phyloP scores from a whole-genome alignment of 2,797 vertebrate genomes.

The Sparus aurata region DNA sequence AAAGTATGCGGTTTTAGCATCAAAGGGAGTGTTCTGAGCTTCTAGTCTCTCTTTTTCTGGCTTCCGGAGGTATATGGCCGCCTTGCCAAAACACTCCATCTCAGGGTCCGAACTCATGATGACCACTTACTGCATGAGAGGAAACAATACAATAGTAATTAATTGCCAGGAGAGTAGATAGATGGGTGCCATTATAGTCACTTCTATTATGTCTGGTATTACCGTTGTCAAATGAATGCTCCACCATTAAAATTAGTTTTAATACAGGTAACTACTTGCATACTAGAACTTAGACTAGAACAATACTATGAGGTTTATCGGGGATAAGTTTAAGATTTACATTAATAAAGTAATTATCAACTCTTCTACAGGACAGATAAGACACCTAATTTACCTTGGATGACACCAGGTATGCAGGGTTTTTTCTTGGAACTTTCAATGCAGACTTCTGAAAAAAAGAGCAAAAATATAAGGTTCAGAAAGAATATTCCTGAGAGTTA shows the following conservation, averaged over 20 bases:
- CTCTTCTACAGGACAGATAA: not conserved
- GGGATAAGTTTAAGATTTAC: too few relatives aligned
- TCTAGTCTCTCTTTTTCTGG: constrained; percentile 92
- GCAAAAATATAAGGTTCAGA: not conserved
- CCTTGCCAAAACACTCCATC: constrained; percentile 91
- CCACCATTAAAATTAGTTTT: not conserved
- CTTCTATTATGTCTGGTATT: not conserved
- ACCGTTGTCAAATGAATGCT: not conserved
- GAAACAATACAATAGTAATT: constrained; percentile 15
- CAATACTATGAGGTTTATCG: too few relatives aligned
- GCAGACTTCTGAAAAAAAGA: constrained; percentile 52
- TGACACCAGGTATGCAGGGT: constrained; percentile 48
- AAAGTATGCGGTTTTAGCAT: constrained; percentile 90
- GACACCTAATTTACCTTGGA: constrained; percentile 55
- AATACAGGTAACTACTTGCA: not conserved
- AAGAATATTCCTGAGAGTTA: not conserved
- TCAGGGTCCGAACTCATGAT: constrained; percentile 88
- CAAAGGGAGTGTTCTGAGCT: constrained; percentile 91
- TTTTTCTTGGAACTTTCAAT: constrained; percentile 48
- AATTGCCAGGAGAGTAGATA: not conserved
- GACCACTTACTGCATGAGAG: constrained; percentile 78
- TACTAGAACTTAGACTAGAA: not conserved
- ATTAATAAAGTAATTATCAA: not conserved
- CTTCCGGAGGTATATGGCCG: constrained; percentile 90
- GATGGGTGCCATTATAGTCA: not conserved